These are phyloP conservation scores for Gastrophryne carolinensis DNA, from an alignment of 2,797 vertebrate species.

Conservation along the genomic window DNA sequence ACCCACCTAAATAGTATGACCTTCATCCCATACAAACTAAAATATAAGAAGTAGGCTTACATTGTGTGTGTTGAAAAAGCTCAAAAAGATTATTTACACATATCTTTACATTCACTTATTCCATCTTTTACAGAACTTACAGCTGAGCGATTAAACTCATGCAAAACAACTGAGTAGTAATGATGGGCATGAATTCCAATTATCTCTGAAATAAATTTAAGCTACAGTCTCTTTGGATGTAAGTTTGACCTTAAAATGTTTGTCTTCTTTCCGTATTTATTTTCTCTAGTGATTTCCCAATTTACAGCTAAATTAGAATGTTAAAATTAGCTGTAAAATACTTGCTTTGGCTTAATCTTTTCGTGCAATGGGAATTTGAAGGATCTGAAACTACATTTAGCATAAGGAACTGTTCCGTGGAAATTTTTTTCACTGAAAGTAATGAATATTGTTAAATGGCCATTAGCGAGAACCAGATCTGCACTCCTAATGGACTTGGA, in stretches of 20 bases:
- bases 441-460: constrained; percentile 29
- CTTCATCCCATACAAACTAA: too few relatives aligned
- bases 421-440: constrained; percentile 46
- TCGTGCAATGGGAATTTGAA: constrained; percentile 33
- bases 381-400: constrained; percentile 38
- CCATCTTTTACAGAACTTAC: background rate
- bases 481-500: constrained; percentile 24
- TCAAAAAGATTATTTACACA: too few relatives aligned
- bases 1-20: too few relatives aligned
- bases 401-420: constrained; percentile 14
- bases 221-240: constrained; percentile 39
- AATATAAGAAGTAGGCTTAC: too few relatives aligned
- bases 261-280: constrained; percentile 44
- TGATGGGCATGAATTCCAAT: constrained; percentile 26
- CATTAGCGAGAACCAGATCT: constrained; percentile 24
- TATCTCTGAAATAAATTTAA: constrained; percentile 37
- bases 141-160: background rate
- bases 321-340: constrained; percentile 48
- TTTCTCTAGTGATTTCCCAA: constrained; percentile 45
- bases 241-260: constrained; percentile 46
- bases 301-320: constrained; percentile 45
- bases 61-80: too few relatives aligned
- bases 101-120: background rate
- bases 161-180: constrained; percentile 9
- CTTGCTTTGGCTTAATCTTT: constrained; percentile 43